A percentile compares a stretch with the other conserved stretches of the same genome.
Conservation (phyloP, 2,888 invertebrate species). For the Eulithis prunata region DNA sequence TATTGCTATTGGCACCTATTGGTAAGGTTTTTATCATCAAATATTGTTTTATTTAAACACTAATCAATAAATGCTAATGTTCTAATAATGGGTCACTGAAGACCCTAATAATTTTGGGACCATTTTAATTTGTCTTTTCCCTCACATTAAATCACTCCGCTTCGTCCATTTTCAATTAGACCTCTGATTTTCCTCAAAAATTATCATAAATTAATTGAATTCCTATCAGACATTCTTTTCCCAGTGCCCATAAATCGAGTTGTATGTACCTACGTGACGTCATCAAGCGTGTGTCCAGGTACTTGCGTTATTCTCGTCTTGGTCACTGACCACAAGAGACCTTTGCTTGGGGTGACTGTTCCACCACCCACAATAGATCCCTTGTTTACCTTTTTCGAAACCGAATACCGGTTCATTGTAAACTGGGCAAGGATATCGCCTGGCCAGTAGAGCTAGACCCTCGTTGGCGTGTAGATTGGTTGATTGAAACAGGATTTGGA, state of each 20-base stretch:
- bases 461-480: slow-evolving; percentile 51
- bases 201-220: slow-evolving; percentile 30
- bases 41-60: background rate
- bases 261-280: slow-evolving; percentile 58
- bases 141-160: slow-evolving; percentile 26
- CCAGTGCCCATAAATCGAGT: slow-evolving; percentile 52
- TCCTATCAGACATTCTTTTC: slow-evolving; percentile 39
- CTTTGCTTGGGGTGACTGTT: slow-evolving; percentile 81
- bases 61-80: background rate
- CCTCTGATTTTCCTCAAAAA: slow-evolving; percentile 31
- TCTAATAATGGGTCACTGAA: slow-evolving; percentile 20
- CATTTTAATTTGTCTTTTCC: slow-evolving; percentile 25
- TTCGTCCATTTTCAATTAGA: slow-evolving; percentile 21
- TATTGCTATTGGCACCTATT: background rate
- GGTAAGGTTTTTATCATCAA: background rate
- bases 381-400: slow-evolving; percentile 38
- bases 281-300: slow-evolving; percentile 67
- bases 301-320: slow-evolving; percentile 73
- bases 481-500: slow-evolving; percentile 61
- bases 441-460: slow-evolving; percentile 59
- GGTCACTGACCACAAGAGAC: slow-evolving; percentile 81
- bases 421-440: slow-evolving; percentile 39
- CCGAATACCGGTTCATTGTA: slow-evolving; percentile 35
- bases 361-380: slow-evolving; percentile 61
- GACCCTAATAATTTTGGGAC: slow-evolving; percentile 26